Evolutionary conservation across 2,888 invertebrate genomes (phyloP).

Genomic region (Coelopa pilipes): DNA sequence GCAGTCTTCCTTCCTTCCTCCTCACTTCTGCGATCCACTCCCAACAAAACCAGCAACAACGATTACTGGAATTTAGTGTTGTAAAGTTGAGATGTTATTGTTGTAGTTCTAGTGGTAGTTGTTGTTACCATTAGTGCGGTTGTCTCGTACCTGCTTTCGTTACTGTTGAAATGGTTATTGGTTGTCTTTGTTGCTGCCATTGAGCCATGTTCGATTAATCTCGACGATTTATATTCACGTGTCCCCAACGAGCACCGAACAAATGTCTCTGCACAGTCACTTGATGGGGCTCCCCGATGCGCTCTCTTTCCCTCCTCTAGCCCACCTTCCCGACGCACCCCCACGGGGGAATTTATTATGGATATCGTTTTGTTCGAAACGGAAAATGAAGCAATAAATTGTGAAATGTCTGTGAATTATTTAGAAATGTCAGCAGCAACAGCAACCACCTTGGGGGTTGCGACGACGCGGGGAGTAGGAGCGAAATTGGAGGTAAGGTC

Average conservation of each 20-base stretch:
- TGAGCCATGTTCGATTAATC: slow-evolving; percentile 67
- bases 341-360: slow-evolving; percentile 20
- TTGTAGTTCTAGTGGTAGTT: slow-evolving; percentile 13
- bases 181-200: slow-evolving; percentile 53
- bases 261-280: slow-evolving; percentile 59
- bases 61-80: slow-evolving; percentile 34
- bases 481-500: background rate
- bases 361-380: slow-evolving; percentile 13
- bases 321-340: background rate
- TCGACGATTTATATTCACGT: slow-evolving; percentile 66
- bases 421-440: slow-evolving; percentile 16
- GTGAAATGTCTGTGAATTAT: slow-evolving; percentile 19
- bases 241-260: slow-evolving; percentile 58
- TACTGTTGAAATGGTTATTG: slow-evolving; percentile 50
- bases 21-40: background rate
- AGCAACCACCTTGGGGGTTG: no score
- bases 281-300: slow-evolving; percentile 44
- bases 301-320: background rate
- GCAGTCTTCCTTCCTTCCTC: background rate
- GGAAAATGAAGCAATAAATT: slow-evolving; percentile 32
- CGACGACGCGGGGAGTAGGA: background rate
- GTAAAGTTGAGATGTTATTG: slow-evolving; percentile 18
- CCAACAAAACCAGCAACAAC: slow-evolving; percentile 7
- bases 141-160: slow-evolving; percentile 44
- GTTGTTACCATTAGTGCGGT: slow-evolving; percentile 30